Evolutionary conservation across 2,888 invertebrate species (phyloP).

Genomic region (Litoditis marina): DNA sequence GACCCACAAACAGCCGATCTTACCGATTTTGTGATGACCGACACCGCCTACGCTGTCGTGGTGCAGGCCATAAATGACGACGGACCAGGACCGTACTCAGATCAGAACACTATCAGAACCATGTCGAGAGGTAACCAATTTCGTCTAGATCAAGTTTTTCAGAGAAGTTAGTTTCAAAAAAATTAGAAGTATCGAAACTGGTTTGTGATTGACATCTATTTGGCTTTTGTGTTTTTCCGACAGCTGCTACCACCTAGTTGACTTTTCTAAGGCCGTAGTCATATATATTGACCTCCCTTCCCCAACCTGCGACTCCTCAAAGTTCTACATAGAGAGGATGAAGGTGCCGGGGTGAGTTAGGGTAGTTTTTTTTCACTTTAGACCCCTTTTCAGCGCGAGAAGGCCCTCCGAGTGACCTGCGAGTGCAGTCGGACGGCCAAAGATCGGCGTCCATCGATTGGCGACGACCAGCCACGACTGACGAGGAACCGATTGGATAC

Average conservation of each 20-base stretch:
- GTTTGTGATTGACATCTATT: too few species aligned
- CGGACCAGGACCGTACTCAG: constrained; percentile 60
- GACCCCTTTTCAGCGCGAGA: constrained; percentile 43
- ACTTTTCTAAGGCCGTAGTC: too few species aligned
- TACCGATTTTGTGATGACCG: constrained; percentile 54
- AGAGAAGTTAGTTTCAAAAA: too few species aligned
- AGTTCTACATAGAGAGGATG: too few species aligned
- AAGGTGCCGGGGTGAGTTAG: too few species aligned
- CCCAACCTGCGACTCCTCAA: too few species aligned
- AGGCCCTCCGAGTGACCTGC: constrained; percentile 55
- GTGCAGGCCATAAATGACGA: constrained; percentile 60
- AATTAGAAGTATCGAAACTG: too few species aligned
- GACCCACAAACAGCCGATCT: constrained; percentile 44
- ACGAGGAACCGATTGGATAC: constrained; percentile 53
- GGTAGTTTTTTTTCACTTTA: too few species aligned
- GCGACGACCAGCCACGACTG: constrained; percentile 49
- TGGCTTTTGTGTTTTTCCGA: too few species aligned
- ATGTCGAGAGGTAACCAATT: constrained; percentile 47
- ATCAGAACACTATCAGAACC: constrained; percentile 55
- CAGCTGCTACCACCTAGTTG: too few species aligned
- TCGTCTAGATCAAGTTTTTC: too few species aligned
- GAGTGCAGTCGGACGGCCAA: constrained; percentile 57
- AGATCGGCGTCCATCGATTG: constrained; percentile 52
- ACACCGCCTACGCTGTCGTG: constrained; percentile 60
- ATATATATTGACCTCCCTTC: too few species aligned